Evolutionary conservation across 2,888 invertebrate species (phyloP), one percentile per base, ranked within the genome.

Genomic region (Amphipoea lucens): DNA sequence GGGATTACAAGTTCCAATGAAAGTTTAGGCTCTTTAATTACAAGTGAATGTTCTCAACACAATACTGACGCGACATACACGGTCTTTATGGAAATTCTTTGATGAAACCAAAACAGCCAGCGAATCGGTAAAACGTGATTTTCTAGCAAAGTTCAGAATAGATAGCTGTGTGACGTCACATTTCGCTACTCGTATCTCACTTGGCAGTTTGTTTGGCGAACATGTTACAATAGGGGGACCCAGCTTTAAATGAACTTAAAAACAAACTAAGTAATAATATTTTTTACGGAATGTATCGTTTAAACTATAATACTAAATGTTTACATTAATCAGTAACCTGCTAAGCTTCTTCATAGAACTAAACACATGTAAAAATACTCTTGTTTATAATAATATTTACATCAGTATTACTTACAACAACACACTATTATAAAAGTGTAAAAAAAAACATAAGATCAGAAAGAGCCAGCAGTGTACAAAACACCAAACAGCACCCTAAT

Each of bases 201-300:
- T 23, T 36, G 9, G 2, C 14, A 23, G 51, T 54, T 68, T 48
- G 17, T n/a, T 12, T 14, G 12, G 4, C 0, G 36, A 23, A 40
- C 14, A 48, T 20, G 70, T 70, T 40, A 71, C 71, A 40, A 71
- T n/a, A 5, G n/a, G 11, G 11, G 62, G n/a, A 62, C 17, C 6
- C 62, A 40, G n/a, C 71, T 40, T n/a, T 40, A 63, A 79, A 78
- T 78, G 73, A 86, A 87, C 83, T 84, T 78, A 86, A 69, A 76
- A 81, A 48, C 70, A 82, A 82, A 86, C 74, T 81, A 84, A 72
- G 70, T 90, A 88, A 92, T 88, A 90, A 90, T 85, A 88, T 88
- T 90, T 48, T 90, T 84, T 90, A 92, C 92, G 96, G 96, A 96
- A 96, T 96, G 96, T 95, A 94, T 93, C 90, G 91, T 94, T 91